Conservation (phyloP, 2,113 vertebrate species). For the Halichoerus grypus region DNA sequence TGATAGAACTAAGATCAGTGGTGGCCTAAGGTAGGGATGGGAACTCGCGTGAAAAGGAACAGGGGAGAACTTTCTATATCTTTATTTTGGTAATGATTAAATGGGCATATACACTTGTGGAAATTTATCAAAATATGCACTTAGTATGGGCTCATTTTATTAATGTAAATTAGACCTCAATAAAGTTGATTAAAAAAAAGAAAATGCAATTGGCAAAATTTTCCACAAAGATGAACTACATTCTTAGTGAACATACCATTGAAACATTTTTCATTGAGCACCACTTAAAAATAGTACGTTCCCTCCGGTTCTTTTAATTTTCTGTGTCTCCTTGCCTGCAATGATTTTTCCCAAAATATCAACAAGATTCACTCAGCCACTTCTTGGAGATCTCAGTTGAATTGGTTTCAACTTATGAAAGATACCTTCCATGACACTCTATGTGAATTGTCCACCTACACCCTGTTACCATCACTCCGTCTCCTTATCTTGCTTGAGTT, state of each 20-base stretch:
- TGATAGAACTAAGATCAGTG: not conserved
- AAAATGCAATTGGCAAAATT: not conserved
- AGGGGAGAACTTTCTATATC: not conserved
- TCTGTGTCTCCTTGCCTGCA: not conserved
- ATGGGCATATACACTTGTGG: not conserved
- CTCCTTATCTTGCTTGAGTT: not conserved
- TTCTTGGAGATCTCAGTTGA: not conserved
- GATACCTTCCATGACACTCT: not conserved
- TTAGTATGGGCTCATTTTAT: not conserved
- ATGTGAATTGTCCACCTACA: not conserved
- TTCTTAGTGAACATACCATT: not conserved
- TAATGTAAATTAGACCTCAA: not conserved
- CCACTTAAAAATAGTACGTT: not conserved
- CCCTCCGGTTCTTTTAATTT: not conserved
- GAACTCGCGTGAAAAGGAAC: not conserved
- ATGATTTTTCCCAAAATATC: not conserved
- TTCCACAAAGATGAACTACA: not conserved
- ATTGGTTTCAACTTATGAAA: not conserved
- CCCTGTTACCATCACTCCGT: not conserved
- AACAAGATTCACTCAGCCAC: not conserved
- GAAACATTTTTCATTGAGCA: not conserved
- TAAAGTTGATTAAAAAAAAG: not conserved
- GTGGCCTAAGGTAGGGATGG: not conserved
- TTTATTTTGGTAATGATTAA: not conserved
- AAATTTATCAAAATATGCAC: not conserved